Evolutionary conservation across 2,797 vertebrate species (phyloP), one percentile per base, ranked within the genome.

Genomic region (Pelodytes ibericus): DNA sequence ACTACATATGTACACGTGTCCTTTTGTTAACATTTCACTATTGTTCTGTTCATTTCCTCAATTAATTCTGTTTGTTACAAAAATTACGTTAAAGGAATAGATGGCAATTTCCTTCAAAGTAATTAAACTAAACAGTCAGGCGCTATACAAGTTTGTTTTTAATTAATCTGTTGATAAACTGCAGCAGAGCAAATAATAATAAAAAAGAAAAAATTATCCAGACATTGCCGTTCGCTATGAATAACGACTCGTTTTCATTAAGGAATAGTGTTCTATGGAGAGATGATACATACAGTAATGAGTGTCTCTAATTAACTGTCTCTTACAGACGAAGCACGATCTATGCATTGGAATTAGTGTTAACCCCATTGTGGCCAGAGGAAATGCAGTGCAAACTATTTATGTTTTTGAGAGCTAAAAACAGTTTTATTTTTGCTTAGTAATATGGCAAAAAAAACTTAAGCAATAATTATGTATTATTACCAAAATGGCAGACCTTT

Each of bases 101-200:
- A 51, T 8, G 60, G 29, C 9, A 72, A 26, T 33, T 77, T 59
- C 26, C 25, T 77, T 66, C 41, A 53, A n/a, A 39, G 58, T 72
- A 72, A 72, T 72, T 78, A 78, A 66, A 71, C 59, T 77, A 77
- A 72, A 78, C 61, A 77, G 36, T 71, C 67, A 76, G 59, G 16
- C 59, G 4, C 63, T 61, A 24, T 53, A 47, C 39, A 56, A 29
- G 62, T 61, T 78, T 72, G 16, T 71, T 67, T 78, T 72, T 72
- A 78, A 78, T 78, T 78, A 78, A 72, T 72, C 63, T 72, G 71
- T 72, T 78, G 69, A 72, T 78, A 68, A 67, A 78, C 70, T 72
- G 70, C 30, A 44, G 39, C 60, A 30, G 11, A 64, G 51, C 36
- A 77, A 77, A 77, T 65, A 77, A 77, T 77, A 64, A 77, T 77